Evolutionary conservation across 1,140 invertebrate species (phyloP), one percentile per base, ranked within the genome.

Genomic region (Globodera rostochiensis): DNA sequence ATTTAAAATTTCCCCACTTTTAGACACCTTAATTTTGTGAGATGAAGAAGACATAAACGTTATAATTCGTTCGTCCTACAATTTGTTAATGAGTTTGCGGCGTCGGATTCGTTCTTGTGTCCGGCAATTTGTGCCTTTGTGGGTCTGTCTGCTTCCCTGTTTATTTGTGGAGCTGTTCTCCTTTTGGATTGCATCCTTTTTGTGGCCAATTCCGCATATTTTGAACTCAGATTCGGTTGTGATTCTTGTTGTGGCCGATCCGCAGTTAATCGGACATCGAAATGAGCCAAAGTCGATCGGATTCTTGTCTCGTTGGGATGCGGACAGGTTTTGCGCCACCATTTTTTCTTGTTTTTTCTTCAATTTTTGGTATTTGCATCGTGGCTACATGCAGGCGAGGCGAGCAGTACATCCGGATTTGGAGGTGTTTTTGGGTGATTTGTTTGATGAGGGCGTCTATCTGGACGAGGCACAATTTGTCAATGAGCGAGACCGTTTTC

Each of bases 371-470:
- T 85, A 85, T 76, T 71, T 85, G 9, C 21, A 25, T n/a, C 47
- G 80, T 47, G 79, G 21, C 3, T 85, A 79, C 70, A 60, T 50
- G 13, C 8, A 45, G 50, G 85, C 73, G 7, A 15, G 45, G 9
- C 36, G 25, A 9, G 57, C 45, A 9, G 74, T 75, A 36, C 9
- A 78, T 2, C 85, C 84, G 2, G 46, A 86, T 5, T 46, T 79
- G 36, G 85, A 84, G 13, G 36, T 85, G 13, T 85, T 85, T 74
- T 36, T 85, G 13, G 84, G 84, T 49, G 84, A 85, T 70, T 70
- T 85, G 21, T 79, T 85, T 64, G 84, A 85, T 80, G 84, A 85
- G 74, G 85, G 84, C 36, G 85, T 86, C 6, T 19, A 47, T 1
- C 80, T 84, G 84, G 81, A 45, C 6, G 46, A 49, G 4, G 45